phyloP scores from a whole-genome alignment of 2,888 invertebrate species.

The Stegophylla sp. region DNA sequence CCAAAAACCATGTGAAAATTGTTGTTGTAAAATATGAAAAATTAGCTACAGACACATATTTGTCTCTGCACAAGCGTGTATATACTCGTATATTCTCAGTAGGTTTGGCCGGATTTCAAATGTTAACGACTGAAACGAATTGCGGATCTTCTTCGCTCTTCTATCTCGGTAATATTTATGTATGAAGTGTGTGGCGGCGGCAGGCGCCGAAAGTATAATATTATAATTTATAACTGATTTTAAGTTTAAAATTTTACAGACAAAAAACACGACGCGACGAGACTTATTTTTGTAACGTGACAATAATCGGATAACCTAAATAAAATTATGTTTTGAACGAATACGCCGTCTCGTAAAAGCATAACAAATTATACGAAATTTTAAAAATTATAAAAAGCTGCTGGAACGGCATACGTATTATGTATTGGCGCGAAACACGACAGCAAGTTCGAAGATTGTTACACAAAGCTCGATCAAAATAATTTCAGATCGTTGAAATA shows the following conservation, averaged over 20 bases:
- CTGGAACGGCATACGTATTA: too few species aligned
- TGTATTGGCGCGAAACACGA: too few species aligned
- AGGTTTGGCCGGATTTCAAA: constrained; percentile 32
- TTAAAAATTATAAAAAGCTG: not conserved
- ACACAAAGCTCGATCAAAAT: too few species aligned
- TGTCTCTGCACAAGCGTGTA: not conserved
- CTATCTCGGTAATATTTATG: too few species aligned
- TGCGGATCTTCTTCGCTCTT: constrained; percentile 1
- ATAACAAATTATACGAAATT: not conserved
- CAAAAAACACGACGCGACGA: not conserved
- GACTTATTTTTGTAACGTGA: too few species aligned
- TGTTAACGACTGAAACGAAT: constrained; percentile 12
- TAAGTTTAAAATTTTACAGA: not conserved
- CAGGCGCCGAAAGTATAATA: not conserved
- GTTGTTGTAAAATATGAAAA: constrained; percentile 31
- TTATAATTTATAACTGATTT: not conserved
- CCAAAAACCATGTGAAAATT: constrained; percentile 29
- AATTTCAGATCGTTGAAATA: too few species aligned
- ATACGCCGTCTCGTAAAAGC: not conserved
- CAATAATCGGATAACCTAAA: too few species aligned
- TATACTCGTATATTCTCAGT: not conserved
- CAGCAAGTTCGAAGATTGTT: too few species aligned
- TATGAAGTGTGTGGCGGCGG: not conserved
- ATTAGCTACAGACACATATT: not conserved
- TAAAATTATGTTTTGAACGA: not conserved